These are phyloP conservation scores for Lophochroa leadbeateri DNA, from an alignment of 2,113 vertebrate genomes.

Conservation along the genomic window DNA sequence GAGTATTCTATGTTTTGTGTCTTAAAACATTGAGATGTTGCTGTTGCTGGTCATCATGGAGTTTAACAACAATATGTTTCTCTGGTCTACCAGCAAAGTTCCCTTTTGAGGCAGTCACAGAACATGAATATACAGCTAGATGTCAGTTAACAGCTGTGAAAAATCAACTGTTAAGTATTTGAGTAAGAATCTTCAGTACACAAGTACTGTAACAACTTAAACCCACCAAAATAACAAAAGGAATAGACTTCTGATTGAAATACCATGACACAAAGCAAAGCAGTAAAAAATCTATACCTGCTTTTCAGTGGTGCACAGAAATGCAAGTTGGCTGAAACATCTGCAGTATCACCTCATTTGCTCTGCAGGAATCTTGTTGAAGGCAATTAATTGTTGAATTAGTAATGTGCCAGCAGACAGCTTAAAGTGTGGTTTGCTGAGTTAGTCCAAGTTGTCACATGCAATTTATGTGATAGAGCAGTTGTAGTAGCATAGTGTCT, in stretches of 20 bases:
- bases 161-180: neutral
- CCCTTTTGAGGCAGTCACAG: neutral
- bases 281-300: neutral
- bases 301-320: neutral
- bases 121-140: neutral
- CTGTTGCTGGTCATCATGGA: neutral
- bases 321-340: neutral
- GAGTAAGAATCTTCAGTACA: neutral
- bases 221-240: neutral
- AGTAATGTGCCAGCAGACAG: conserved; percentile 6
- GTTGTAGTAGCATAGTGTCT: neutral
- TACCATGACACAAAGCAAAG: neutral
- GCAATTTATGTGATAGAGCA: neutral
- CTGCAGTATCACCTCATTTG: conserved; percentile 12
- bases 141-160: neutral
- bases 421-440: conserved; percentile 11
- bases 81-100: neutral
- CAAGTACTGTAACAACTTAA: neutral
- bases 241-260: neutral
- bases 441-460: neutral
- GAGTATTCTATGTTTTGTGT: neutral
- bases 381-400: conserved; percentile 62
- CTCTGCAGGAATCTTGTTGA: conserved; percentile 12
- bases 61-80: neutral
- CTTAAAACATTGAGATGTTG: neutral